Evolutionary conservation across 2,113 vertebrate genomes (phyloP), one percentile per base, ranked within the genome.

Genomic region (Semicossyphus pulcher): DNA sequence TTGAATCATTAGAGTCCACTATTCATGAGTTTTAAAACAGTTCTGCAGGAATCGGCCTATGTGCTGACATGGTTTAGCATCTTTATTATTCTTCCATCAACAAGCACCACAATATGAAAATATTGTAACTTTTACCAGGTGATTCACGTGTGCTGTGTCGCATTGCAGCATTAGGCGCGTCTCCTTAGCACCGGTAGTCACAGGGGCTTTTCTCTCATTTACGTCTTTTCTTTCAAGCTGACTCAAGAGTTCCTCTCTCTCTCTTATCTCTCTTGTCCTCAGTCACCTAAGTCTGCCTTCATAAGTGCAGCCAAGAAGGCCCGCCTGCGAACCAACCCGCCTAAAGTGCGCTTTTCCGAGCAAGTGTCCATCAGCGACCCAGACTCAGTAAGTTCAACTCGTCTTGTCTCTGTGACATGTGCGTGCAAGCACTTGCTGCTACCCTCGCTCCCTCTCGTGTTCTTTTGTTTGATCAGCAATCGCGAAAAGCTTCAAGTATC

Each of bases 241-340:
- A 69, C 70, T 73, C 28, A 78, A 64, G 47, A 29, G 31, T 61
- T 26, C 21, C 20, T 56, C 61, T 85, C 57, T 58, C 45, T n/a
- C 32, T 65, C 28, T 48, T 70, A 66, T 75, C 65, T 76, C 53
- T 58, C 47, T 78, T 51, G 57, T 79, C 88, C 66, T 81, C 85
- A 99, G 97, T 98, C 97, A 86, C 97, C 97, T 72, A 99, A 98
- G 91, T 98, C 97, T 76, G 97, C 97, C 92, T 99, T 99, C 93
- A 99, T 99, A 94, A 99, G 97, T 26, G 96, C 96, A 92, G 96
- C 95, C 83, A 99, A 97, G 94, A 99, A 99, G 94, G 97, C 96
- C 48, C 96, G 95, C 81, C 95, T 98, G 57, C 94, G 95, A 90
- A 98, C 95, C 74, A 97, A 99, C 87, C 97, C 97, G 0, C 95